Conservation (phyloP, 2,888 invertebrate species). For the Tipula unca region DNA sequence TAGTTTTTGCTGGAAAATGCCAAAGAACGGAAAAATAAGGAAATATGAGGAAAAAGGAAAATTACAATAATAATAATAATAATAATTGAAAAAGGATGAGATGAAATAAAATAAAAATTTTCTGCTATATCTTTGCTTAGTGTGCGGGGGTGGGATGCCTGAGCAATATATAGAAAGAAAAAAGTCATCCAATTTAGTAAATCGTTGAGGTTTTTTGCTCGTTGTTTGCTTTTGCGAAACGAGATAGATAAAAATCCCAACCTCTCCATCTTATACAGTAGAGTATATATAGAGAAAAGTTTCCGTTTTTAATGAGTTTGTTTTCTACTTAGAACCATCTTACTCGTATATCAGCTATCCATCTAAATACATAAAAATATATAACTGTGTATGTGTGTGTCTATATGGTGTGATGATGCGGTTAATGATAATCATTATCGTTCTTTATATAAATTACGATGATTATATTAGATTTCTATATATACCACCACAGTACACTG, state of each 20-base stretch:
- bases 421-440: neutral
- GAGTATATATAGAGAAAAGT: neutral
- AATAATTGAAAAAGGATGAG: constrained; percentile 14
- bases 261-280: neutral
- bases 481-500: no score
- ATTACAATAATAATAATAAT: constrained; percentile 14
- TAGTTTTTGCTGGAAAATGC: neutral
- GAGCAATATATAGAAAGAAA: neutral
- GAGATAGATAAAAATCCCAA: neutral
- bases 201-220: constrained; percentile 2
- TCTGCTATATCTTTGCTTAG: neutral
- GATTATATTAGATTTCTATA: neutral
- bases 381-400: neutral
- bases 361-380: neutral
- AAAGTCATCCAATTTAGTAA: constrained; percentile 8
- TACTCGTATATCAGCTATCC: neutral
- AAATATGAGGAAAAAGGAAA: neutral
- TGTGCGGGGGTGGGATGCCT: neutral
- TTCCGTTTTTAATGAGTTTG: neutral
- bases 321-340: neutral
- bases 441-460: neutral
- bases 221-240: neutral
- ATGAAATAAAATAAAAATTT: neutral
- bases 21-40: neutral
- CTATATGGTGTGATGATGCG: neutral